A percentile compares a stretch with the other conserved stretches of the same genome.
Evolutionary conservation across 2,888 invertebrate species (phyloP).

Genomic region (Achlya flavicornis): DNA sequence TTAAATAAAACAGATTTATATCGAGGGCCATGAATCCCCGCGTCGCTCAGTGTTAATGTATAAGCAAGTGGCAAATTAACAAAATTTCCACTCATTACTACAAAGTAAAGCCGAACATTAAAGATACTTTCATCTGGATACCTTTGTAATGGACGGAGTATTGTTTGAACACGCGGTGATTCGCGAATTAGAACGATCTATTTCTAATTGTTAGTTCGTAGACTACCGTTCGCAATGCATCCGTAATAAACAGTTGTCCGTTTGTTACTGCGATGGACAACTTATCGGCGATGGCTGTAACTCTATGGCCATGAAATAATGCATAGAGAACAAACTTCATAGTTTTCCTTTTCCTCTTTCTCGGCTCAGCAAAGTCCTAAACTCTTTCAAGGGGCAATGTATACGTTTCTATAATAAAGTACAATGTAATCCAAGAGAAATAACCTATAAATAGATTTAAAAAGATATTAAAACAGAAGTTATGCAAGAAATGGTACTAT

Average conservation of each 20-base stretch:
- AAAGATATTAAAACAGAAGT: too few species aligned
- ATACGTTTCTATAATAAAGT: too few species aligned
- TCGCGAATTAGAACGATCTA: slow-evolving; percentile 6
- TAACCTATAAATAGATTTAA: too few species aligned
- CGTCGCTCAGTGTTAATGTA: too few species aligned
- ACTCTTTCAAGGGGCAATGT: too few species aligned
- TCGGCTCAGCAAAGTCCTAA: too few species aligned
- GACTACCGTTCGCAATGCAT: background rate
- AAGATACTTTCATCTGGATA: background rate
- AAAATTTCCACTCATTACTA: slow-evolving; percentile 5
- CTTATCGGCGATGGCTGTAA: background rate
- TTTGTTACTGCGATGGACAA: background rate
- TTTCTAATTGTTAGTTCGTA: slow-evolving; percentile 6
- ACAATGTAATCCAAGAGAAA: too few species aligned
- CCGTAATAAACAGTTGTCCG: slow-evolving; percentile 5
- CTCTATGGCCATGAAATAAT: background rate
- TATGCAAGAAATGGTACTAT: too few species aligned
- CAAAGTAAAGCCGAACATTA: background rate
- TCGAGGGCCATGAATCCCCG: too few species aligned
- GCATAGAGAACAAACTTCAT: too few species aligned
- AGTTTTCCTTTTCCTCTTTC: too few species aligned
- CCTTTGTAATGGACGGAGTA: slow-evolving; percentile 3
- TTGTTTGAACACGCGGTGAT: slow-evolving; percentile 3
- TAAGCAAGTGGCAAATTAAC: background rate
- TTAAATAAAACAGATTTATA: too few species aligned